Evolutionary conservation across 2,888 invertebrate genomes (phyloP).

Genomic region (Temnothorax ravouxi): DNA sequence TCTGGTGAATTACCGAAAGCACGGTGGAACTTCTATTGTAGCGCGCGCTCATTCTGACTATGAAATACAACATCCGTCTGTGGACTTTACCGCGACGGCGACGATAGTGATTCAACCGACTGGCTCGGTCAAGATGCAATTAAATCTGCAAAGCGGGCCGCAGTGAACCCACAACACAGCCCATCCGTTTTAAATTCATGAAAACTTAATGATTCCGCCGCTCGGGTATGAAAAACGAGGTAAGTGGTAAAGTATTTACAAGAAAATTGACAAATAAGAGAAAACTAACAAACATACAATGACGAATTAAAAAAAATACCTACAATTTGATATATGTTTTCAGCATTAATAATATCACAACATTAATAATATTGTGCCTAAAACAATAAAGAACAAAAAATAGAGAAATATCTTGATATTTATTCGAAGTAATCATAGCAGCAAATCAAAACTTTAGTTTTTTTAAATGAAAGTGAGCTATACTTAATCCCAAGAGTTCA

Average conservation of each 20-base stretch:
- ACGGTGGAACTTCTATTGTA: constrained; percentile 62
- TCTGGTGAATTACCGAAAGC: constrained; percentile 55
- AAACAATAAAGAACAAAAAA: constrained; percentile 8
- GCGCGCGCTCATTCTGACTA: constrained; percentile 59
- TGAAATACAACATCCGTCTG: constrained; percentile 68
- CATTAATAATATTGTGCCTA: constrained; percentile 36
- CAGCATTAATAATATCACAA: constrained; percentile 27
- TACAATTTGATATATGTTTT: constrained; percentile 46
- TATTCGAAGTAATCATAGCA: too few species aligned
- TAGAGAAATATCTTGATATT: not conserved
- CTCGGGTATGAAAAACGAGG: constrained; percentile 8
- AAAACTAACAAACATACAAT: not conserved
- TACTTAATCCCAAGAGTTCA: too few species aligned
- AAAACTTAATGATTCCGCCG: constrained; percentile 42
- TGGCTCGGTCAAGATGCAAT: constrained; percentile 72
- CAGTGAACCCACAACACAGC: constrained; percentile 56
- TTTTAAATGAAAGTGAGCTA: too few species aligned
- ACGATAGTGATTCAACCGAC: constrained; percentile 58
- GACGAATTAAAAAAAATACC: not conserved
- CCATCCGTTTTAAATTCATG: constrained; percentile 66
- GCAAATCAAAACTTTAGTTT: too few species aligned
- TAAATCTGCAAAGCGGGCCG: constrained; percentile 69
- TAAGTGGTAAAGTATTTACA: constrained; percentile 30
- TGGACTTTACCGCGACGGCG: constrained; percentile 53
- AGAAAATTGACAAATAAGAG: constrained; percentile 9